Conservation (phyloP, 2,797 vertebrate genomes). For the Bufotes viridis region DNA sequence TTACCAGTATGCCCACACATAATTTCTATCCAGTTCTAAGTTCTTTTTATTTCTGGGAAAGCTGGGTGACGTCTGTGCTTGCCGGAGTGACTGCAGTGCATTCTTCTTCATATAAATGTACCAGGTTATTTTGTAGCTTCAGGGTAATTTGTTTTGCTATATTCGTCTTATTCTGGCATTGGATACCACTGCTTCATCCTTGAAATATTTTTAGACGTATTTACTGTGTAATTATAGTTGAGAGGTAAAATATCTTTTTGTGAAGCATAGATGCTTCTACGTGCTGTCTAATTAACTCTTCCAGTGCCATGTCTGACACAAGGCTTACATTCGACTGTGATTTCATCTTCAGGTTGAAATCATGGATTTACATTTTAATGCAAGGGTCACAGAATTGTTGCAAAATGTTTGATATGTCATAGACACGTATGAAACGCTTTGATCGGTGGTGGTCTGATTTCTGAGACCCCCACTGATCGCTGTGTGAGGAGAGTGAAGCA, state of each 20-base stretch:
- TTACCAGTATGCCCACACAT: too few species aligned
- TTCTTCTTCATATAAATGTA: not conserved
- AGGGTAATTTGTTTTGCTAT: not conserved
- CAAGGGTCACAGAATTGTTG: too few species aligned
- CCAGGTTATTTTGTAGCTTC: not conserved
- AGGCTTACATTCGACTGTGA: not conserved
- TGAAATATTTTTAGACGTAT: constrained; percentile 39
- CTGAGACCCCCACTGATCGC: too few species aligned
- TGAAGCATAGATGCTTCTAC: not conserved
- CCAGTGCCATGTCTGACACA: not conserved
- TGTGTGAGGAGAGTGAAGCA: too few species aligned
- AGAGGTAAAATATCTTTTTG: constrained; percentile 13
- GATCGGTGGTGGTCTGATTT: too few species aligned
- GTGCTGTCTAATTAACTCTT: not conserved
- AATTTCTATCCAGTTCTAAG: not conserved
- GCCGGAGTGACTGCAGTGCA: not conserved
- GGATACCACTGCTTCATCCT: not conserved
- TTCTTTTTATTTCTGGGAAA: not conserved
- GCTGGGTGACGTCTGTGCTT: not conserved
- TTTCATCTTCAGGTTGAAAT: not conserved
- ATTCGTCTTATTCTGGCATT: not conserved
- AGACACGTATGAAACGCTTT: too few species aligned
- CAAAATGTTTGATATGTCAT: too few species aligned
- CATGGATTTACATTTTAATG: not conserved
- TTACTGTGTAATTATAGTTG: constrained; percentile 23